Percentiles rank a stretch among this genome's conserved stretches.
These are phyloP conservation scores for Aspidiotus destructor DNA, from an alignment of 2,888 invertebrate genomes.

Conservation along the genomic window DNA sequence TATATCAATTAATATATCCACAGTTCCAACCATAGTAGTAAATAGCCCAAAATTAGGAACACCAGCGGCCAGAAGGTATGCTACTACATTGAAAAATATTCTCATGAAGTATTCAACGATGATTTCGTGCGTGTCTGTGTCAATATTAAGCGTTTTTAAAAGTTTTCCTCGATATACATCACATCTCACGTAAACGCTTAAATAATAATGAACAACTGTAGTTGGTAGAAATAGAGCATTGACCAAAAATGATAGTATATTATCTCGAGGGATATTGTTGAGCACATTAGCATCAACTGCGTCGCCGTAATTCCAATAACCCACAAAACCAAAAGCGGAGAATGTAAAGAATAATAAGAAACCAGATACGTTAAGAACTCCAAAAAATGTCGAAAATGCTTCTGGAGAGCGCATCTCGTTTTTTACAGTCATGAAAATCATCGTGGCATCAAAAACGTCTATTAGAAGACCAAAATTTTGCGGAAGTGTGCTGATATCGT, in stretches of 20 bases:
- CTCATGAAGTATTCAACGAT: neutral
- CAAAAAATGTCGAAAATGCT: slow-evolving; percentile 65
- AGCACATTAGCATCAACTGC: slow-evolving; percentile 70
- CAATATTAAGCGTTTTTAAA: neutral
- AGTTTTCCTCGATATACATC: slow-evolving; percentile 11
- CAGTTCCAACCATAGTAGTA: neutral
- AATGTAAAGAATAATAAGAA: slow-evolving; percentile 67
- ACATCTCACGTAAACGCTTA: slow-evolving; percentile 3
- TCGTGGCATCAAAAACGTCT: neutral
- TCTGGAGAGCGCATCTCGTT: slow-evolving; percentile 86
- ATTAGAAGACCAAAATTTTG: slow-evolving; percentile 5
- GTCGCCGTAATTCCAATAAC: slow-evolving; percentile 75
- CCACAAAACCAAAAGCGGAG: slow-evolving; percentile 78
- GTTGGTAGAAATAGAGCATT: neutral
- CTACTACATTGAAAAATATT: neutral
- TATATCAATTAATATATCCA: slow-evolving; percentile 18
- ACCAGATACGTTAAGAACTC: slow-evolving; percentile 77
- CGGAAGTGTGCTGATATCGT: slow-evolving; percentile 7
- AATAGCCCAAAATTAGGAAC: slow-evolving; percentile 16
- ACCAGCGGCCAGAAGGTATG: slow-evolving; percentile 5
- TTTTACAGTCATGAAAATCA: slow-evolving; percentile 73
- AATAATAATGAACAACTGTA: neutral
- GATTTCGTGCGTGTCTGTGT: neutral
- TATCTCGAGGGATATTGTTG: slow-evolving; percentile 56
- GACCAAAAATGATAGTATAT: neutral